phyloP scores from a whole-genome alignment of 2,797 vertebrate genomes.

The Danio aesculapii region DNA sequence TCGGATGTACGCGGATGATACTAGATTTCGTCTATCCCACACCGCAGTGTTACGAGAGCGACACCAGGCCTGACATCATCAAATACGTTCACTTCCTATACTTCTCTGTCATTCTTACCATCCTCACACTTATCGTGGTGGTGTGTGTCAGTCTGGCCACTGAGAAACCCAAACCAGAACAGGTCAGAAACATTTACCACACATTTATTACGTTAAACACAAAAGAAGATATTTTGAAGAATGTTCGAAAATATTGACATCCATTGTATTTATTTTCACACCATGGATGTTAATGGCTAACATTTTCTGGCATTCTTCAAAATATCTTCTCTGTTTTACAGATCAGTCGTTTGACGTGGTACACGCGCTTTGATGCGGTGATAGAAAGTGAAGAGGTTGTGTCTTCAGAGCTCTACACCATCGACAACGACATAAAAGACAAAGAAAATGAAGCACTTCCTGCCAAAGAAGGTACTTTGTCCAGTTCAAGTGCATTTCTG shows the following conservation, averaged over 20 bases:
- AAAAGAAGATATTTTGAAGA: neutral
- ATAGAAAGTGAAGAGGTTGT: conserved; percentile 57
- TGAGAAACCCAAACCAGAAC: conserved; percentile 82
- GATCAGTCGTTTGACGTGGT: conserved; percentile 92
- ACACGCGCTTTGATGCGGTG: conserved; percentile 82
- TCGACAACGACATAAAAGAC: conserved; percentile 52
- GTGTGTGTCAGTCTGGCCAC: conserved; percentile 85
- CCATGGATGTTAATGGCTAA: too few relatives aligned
- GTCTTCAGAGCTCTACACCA: conserved; percentile 60
- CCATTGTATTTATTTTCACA: too few relatives aligned
- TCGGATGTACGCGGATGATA: conserved; percentile 86
- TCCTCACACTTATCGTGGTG: conserved; percentile 80
- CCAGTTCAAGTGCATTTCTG: neutral
- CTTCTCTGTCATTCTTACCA: conserved; percentile 88
- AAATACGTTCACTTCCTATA: conserved; percentile 93
- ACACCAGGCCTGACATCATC: conserved; percentile 83
- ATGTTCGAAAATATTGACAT: too few relatives aligned
- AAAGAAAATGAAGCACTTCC: conserved; percentile 17
- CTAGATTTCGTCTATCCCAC: conserved; percentile 89
- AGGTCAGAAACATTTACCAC: conserved; percentile 75
- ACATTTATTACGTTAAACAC: neutral
- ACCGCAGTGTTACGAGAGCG: conserved; percentile 84
- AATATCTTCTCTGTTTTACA: conserved; percentile 60
- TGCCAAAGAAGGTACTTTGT: conserved; percentile 65
- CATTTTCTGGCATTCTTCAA: too few relatives aligned